phyloP scores from a whole-genome alignment of 2,113 vertebrate species.

The human (Homo sapiens) region DNA sequence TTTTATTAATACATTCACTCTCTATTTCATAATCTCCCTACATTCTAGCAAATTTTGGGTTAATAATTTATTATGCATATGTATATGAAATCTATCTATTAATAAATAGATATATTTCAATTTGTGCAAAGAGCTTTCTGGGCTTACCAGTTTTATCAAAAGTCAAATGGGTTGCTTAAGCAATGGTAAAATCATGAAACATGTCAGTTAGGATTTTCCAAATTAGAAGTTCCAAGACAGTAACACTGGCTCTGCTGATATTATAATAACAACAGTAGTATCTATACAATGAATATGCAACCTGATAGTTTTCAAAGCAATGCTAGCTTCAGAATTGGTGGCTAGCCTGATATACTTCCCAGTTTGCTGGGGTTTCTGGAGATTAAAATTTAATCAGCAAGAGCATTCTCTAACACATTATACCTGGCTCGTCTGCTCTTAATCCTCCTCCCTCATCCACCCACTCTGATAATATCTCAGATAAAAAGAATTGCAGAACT shows the following conservation, averaged over 20 bases:
- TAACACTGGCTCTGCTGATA: not conserved
- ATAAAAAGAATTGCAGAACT: not conserved
- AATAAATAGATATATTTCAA: not conserved
- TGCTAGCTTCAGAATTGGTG: not conserved
- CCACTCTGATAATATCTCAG: not conserved
- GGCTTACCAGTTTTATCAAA: not conserved
- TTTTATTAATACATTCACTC: not conserved
- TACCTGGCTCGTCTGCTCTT: not conserved
- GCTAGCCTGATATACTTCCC: not conserved
- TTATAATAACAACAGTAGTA: not conserved
- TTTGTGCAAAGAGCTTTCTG: not conserved
- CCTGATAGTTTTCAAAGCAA: not conserved
- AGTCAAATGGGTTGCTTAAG: not conserved
- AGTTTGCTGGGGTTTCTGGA: not conserved
- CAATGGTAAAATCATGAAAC: not conserved
- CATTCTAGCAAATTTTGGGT: not conserved
- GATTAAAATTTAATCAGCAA: not conserved
- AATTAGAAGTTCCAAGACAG: not conserved
- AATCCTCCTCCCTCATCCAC: not conserved
- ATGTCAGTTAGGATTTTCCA: not conserved
- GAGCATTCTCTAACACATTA: not conserved
- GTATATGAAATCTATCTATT: not conserved
- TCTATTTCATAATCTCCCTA: not conserved
- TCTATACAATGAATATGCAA: accelerated
- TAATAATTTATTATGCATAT: not conserved